A percentile compares a stretch with the other conserved stretches of the same genome.
Conservation (phyloP, 2,113 vertebrate genomes). For the Aptenodytes forsteri region DNA sequence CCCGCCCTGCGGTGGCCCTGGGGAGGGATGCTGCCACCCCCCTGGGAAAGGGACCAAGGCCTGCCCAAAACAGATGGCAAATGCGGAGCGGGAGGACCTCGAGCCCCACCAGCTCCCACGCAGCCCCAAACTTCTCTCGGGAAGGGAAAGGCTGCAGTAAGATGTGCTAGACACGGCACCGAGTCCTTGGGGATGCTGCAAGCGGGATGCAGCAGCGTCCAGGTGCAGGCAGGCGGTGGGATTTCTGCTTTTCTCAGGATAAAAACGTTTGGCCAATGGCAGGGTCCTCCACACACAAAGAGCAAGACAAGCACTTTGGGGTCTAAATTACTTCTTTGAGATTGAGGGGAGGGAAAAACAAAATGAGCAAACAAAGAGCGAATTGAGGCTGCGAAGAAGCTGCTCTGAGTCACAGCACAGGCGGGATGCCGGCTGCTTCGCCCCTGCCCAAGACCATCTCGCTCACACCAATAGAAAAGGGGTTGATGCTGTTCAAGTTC, state of each 20-base stretch:
- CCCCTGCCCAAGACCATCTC: neutral
- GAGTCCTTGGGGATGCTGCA: neutral
- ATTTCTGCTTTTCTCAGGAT: neutral
- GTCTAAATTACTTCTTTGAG: neutral
- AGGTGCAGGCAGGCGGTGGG: neutral
- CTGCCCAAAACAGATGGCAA: slow-evolving; percentile 28
- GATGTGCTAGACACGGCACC: accelerated
- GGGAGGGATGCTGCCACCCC: neutral
- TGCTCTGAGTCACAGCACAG: neutral
- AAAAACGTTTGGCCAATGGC: accelerated
- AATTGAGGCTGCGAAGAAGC: neutral
- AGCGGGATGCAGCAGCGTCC: neutral
- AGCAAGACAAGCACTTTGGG: neutral
- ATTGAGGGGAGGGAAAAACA: neutral
- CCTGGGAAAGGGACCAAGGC: neutral
- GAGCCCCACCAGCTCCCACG: neutral
- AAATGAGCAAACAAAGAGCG: neutral
- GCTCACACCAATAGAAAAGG: neutral
- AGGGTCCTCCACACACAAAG: neutral
- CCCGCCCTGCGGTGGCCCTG: neutral
- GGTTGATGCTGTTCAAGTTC: accelerated
- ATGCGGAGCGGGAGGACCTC: neutral
- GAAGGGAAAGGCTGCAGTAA: neutral
- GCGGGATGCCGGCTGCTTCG: accelerated
- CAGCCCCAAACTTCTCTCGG: neutral